These are phyloP conservation scores for Dyspetes luteomarginatus DNA, from an alignment of 2,888 invertebrate genomes.

Conservation along the genomic window DNA sequence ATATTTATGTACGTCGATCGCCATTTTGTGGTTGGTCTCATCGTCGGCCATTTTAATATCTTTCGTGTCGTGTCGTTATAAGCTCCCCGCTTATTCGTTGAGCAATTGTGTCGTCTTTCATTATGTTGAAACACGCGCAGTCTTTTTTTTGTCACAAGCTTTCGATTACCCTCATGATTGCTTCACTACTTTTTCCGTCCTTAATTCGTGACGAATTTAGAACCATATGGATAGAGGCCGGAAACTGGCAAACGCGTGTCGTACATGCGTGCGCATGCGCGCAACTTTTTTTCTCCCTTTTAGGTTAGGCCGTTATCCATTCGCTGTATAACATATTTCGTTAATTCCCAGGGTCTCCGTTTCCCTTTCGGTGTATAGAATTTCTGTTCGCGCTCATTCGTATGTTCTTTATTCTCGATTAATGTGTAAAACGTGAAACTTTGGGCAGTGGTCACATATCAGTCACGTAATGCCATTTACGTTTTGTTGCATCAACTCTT, in stretches of 20 bases:
- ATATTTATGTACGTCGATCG: background rate
- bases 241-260: background rate
- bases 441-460: conserved; percentile 62
- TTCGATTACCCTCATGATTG: background rate
- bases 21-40: background rate
- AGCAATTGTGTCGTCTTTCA: conserved; percentile 51
- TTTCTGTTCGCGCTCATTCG: background rate
- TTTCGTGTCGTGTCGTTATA: conserved; percentile 23
- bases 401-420: background rate
- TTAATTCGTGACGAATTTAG: background rate
- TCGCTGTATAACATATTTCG: conserved; percentile 60
- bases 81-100: conserved; percentile 58
- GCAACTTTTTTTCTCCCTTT: conserved; percentile 1
- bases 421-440: conserved; percentile 53
- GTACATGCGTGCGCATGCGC: background rate
- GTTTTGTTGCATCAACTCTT: conserved; percentile 25
- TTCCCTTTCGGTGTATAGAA: background rate
- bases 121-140: conserved; percentile 22
- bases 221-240: background rate
- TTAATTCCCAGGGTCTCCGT: background rate
- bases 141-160: conserved; percentile 10
- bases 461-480: conserved; percentile 47
- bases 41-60: conserved; percentile 41
- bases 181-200: background rate
- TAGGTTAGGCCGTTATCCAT: conserved; percentile 57